Evolutionary conservation across 2,113 vertebrate genomes (phyloP).

Genomic region (Stomatorhinus ivindoensis): DNA sequence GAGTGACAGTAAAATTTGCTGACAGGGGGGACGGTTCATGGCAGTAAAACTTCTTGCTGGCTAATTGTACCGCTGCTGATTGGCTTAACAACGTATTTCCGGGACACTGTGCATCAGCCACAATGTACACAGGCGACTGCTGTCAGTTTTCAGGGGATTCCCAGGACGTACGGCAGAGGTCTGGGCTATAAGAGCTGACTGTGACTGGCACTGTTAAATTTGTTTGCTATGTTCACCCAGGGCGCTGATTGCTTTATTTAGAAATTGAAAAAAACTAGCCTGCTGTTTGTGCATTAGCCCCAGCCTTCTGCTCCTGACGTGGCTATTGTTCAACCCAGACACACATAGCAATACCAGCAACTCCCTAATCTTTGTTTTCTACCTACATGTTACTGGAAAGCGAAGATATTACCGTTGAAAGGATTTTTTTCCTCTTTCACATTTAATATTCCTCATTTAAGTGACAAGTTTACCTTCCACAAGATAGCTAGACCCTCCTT

Average conservation of each 20-base stretch:
- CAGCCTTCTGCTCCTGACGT: neutral
- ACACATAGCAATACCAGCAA: neutral
- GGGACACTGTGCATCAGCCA: neutral
- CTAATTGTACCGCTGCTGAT: neutral
- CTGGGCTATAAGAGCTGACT: neutral
- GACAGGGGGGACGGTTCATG: neutral
- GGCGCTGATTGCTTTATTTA: neutral
- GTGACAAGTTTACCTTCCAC: neutral
- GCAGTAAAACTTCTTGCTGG: neutral
- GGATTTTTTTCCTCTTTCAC: neutral
- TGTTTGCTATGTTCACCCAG: neutral
- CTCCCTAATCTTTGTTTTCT: neutral
- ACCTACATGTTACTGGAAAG: neutral
- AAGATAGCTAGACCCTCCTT: slow-evolving; percentile 30
- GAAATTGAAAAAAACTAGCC: neutral
- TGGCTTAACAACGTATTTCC: neutral
- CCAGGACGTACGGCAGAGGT: neutral
- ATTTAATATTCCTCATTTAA: neutral
- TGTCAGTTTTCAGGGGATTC: neutral
- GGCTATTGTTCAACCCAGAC: neutral
- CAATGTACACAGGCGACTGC: neutral
- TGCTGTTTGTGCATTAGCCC: neutral
- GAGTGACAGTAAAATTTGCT: neutral
- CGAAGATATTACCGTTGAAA: neutral
- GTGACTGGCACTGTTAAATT: neutral